Conservation (phyloP, 2,888 invertebrate species). For the Branchellion lobata region DNA sequence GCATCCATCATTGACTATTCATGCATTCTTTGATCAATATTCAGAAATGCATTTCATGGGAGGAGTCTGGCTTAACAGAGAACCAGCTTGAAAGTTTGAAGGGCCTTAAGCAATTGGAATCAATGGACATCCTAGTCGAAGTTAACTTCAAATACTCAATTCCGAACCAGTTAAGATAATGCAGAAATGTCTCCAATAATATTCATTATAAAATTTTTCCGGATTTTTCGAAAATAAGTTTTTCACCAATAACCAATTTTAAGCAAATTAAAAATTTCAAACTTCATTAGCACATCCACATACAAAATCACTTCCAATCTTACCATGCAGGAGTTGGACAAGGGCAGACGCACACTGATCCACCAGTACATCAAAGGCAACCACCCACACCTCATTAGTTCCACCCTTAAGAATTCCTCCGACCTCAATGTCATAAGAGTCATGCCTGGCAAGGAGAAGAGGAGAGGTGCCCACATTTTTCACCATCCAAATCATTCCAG, state of each 20-base stretch:
- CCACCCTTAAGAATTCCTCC: not conserved
- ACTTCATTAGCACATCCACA: not conserved
- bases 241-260: no score
- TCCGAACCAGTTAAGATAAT: no score
- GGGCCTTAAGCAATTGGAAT: not conserved
- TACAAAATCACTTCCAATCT: no score
- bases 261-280: not conserved
- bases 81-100: not conserved
- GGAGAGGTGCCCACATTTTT: no score
- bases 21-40: no score
- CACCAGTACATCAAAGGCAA: not conserved
- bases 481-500: no score
- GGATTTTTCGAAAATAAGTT: no score
- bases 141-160: no score
- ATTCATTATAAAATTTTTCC: no score
- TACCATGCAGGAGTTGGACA: not conserved
- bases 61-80: not conserved
- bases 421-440: not conserved
- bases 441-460: not conserved
- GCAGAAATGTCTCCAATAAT: no score
- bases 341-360: not conserved
- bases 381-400: not conserved
- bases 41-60: no score
- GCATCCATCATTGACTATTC: no score
- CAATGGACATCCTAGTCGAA: not conserved